A percentile compares a stretch with the other conserved stretches of the same genome.
phyloP scores from a whole-genome alignment of 2,113 vertebrate genomes.

The Sorex araneus region DNA sequence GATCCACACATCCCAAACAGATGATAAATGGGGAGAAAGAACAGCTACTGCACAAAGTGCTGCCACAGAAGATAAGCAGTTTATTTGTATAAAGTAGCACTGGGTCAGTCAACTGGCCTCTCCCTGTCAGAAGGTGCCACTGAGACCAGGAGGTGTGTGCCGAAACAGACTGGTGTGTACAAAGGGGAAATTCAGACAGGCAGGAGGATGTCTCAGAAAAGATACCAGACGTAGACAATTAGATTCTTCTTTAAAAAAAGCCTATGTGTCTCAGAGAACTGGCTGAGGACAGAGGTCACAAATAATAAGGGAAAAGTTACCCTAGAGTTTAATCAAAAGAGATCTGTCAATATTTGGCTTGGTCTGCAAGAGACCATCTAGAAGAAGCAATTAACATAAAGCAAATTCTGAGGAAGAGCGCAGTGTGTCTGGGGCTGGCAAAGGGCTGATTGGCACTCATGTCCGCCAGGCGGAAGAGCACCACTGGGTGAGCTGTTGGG shows the following conservation, averaged over 20 bases:
- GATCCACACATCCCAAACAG: neutral
- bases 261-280: constrained; percentile 61
- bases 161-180: too few species aligned
- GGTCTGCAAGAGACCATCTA: constrained; percentile 73
- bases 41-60: constrained; percentile 49
- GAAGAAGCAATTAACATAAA: constrained; percentile 80
- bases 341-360: constrained; percentile 80
- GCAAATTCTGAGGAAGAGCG: constrained; percentile 67
- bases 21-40: constrained; percentile 28
- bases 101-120: constrained; percentile 9
- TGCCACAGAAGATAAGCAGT: constrained; percentile 9
- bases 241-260: constrained; percentile 48
- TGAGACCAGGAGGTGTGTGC: too few species aligned
- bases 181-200: constrained; percentile 48
- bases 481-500: neutral
- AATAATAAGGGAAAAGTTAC: constrained; percentile 73
- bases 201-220: constrained; percentile 46
- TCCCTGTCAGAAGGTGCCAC: neutral
- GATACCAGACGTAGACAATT: constrained; percentile 51
- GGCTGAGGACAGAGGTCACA: constrained; percentile 66
- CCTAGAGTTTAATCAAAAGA: constrained; percentile 77
- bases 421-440: neutral
- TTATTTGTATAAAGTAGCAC: neutral
- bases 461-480: neutral
- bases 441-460: neutral